Base-by-base conservation (phyloP, 2,113 vertebrate genomes). In the Macquaria ambigua region DNA sequence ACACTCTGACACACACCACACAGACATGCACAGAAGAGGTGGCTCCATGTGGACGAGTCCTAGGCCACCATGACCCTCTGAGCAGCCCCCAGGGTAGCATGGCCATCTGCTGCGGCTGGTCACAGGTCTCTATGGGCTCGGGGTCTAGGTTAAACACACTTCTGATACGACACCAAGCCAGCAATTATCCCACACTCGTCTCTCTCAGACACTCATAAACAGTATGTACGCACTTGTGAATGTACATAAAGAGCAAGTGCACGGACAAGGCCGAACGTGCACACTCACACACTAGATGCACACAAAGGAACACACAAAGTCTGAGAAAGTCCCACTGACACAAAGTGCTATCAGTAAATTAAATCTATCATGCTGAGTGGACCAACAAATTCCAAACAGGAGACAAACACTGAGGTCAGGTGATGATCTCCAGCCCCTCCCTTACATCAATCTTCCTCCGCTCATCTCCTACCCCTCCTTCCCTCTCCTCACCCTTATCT, bases 101-200 rank as follows among this genome's bases (percentile, higher is more conserved):
- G 74, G 82, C 92, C 94, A 95, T 95, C 94, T 95, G 94, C 82
- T 89, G 86, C 21, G 46, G 84, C 85, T 82, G 90, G 91, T 93
- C 79, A 84, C 37, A 46, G 90, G 85, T 89, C 91, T 93, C 91
- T 18, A 28, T 25, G 73, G 91, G 77, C 52, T 77, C 75, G 43
- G 81, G 74, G 83, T 87, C 81, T 52, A 76, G 91, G 91, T 94
- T 94, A 94, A 94, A 93, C 91, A 89, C 88, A 92, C 87, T 91
- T 92, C 85, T 90, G 88, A 90, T 83, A 87, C 86, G 83, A 83
- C 76, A 81, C 84, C 77, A 28, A 72, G 76, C 79, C 86, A 83
- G 66, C 50, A 94, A 90, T 89, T 82, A 93, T 50, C 48, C 80
- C n/a, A 12, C 55, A 74, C 16, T 76, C 23, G 43, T 66, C 74